Percentiles rank a stretch among this genome's conserved stretches.
These are phyloP conservation scores for Phaenicophaeus curvirostris DNA, from an alignment of 2,797 vertebrate species.

Conservation along the genomic window DNA sequence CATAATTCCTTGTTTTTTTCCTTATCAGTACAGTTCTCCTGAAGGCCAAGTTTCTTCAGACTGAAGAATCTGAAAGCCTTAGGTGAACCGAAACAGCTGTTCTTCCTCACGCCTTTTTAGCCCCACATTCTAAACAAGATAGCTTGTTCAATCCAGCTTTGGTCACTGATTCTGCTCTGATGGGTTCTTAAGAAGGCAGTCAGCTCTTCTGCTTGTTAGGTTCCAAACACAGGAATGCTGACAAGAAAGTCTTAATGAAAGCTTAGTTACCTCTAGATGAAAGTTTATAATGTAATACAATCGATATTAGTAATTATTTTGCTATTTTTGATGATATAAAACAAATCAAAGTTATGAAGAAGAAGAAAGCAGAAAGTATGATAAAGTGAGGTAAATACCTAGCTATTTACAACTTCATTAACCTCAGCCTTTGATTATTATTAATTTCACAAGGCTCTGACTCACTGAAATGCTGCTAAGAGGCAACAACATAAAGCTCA, in stretches of 20 bases:
- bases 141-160: neutral
- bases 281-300: neutral
- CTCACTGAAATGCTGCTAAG: neutral
- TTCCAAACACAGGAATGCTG: neutral
- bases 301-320: neutral
- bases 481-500: neutral
- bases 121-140: fast-evolving
- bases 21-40: neutral
- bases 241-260: neutral
- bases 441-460: neutral
- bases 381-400: neutral
- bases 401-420: neutral
- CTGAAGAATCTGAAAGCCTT: neutral
- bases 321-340: neutral
- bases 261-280: neutral
- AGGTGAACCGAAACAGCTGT: neutral
- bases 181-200: neutral
- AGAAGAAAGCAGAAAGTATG: neutral
- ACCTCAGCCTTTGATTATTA: neutral
- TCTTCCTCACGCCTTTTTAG: neutral
- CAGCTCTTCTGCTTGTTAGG: neutral
- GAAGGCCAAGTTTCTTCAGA: neutral
- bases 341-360: neutral
- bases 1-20: neutral
- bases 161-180: neutral